These are phyloP conservation scores for Zeuzera pyrina DNA, from an alignment of 2,888 invertebrate species.

Conservation along the genomic window DNA sequence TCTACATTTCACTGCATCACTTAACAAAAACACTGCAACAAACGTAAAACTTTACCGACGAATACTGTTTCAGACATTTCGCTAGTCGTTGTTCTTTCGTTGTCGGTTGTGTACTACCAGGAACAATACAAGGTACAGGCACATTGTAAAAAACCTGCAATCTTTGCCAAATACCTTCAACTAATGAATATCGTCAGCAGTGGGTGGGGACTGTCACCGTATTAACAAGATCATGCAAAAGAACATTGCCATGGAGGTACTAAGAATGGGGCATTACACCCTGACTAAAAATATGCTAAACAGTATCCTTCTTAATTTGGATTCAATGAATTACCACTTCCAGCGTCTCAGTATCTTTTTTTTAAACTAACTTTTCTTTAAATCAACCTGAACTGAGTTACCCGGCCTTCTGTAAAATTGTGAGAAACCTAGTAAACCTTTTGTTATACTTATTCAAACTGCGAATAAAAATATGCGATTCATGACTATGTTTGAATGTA, in stretches of 20 bases:
- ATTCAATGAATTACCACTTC: slow-evolving; percentile 29
- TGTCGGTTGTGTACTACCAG: slow-evolving; percentile 44
- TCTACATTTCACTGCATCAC: too few species aligned
- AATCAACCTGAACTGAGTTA: too few species aligned
- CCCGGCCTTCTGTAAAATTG: too few species aligned
- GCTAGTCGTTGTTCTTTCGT: slow-evolving; percentile 40
- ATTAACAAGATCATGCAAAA: slow-evolving; percentile 19
- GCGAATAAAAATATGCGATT: too few species aligned
- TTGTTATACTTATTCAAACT: too few species aligned
- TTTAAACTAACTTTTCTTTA: too few species aligned
- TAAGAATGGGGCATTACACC: slow-evolving; percentile 37
- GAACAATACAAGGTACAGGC: slow-evolving; percentile 37
- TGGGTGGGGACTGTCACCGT: slow-evolving; percentile 28
- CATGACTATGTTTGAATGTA: too few species aligned
- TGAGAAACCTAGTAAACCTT: too few species aligned
- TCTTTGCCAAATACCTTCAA: slow-evolving; percentile 51
- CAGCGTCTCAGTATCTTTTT: slow-evolving; percentile 1
- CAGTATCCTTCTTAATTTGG: slow-evolving; percentile 25
- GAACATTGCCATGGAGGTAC: slow-evolving; percentile 20
- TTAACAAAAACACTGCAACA: too few species aligned
- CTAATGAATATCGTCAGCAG: slow-evolving; percentile 45
- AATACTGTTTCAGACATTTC: slow-evolving; percentile 53
- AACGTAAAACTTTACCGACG: slow-evolving; percentile 50
- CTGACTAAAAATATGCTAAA: slow-evolving; percentile 27
- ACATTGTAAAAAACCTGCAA: slow-evolving; percentile 33